phyloP scores from a whole-genome alignment of 2,113 vertebrate species.

The Rhabdomys dilectus region DNA sequence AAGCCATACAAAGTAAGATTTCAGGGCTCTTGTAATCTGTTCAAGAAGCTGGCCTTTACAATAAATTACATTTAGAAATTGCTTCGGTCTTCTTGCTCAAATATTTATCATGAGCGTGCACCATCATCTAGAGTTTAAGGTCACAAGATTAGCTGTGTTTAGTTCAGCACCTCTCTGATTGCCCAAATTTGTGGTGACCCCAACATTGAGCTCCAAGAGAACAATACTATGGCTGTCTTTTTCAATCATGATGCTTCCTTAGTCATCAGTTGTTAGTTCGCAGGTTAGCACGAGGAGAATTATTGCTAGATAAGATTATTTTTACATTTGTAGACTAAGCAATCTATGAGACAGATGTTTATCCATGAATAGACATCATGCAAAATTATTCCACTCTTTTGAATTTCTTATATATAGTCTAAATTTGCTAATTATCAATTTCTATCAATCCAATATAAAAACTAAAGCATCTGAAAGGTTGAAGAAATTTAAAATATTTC shows the following conservation, averaged over 20 bases:
- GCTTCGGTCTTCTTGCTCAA: not conserved
- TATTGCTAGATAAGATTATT: not conserved
- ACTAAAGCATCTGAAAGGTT: not conserved
- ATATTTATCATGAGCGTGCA: slow-evolving; percentile 42
- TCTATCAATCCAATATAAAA: not conserved
- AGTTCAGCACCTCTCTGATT: not conserved
- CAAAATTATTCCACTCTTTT: not conserved
- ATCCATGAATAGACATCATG: not conserved
- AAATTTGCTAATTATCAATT: slow-evolving; percentile 14
- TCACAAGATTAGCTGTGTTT: slow-evolving; percentile 18
- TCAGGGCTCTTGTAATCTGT: not conserved
- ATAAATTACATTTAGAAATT: slow-evolving; percentile 38
- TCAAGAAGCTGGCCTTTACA: slow-evolving; percentile 41
- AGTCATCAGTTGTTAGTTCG: not conserved
- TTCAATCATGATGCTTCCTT: not conserved
- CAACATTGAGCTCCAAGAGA: not conserved
- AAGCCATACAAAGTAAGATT: not conserved
- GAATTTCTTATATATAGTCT: not conserved
- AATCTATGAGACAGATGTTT: not conserved
- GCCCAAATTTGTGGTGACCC: not conserved
- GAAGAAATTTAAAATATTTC: not conserved
- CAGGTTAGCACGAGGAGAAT: not conserved
- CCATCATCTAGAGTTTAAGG: not conserved
- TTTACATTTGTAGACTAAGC: not conserved
- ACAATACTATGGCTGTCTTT: not conserved